A percentile compares a stretch with the other conserved stretches of the same genome.
Evolutionary conservation across 2,113 vertebrate species (phyloP).

Genomic region (Cisticola juncidis): DNA sequence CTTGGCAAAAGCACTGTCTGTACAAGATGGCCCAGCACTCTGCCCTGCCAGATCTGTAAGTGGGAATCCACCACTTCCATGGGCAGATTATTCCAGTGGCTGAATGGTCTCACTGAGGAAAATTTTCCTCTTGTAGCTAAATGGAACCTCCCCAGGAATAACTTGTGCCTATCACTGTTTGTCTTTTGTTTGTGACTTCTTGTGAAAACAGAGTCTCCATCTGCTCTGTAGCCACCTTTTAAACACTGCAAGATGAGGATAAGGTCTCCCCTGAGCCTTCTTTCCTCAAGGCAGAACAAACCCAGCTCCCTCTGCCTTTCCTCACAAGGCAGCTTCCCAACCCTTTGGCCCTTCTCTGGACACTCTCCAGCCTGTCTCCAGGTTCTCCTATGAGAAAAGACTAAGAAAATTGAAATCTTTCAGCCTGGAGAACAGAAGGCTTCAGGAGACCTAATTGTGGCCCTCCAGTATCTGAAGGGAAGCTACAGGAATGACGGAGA

Average conservation of each 20-base stretch:
- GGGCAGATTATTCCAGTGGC: not conserved
- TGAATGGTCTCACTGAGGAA: not conserved
- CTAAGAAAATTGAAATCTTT: not conserved
- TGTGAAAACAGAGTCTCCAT: not conserved
- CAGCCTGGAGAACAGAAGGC: not conserved
- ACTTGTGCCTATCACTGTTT: not conserved
- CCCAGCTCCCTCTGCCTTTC: not conserved
- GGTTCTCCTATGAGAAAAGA: not conserved
- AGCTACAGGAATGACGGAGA: not conserved
- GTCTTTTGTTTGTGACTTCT: not conserved
- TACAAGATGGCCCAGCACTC: not conserved
- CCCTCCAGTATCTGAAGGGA: not conserved
- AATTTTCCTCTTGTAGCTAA: not conserved
- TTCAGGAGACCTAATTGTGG: rapidly evolving
- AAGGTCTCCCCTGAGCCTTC: not conserved
- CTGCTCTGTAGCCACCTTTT: not conserved
- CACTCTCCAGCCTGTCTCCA: not conserved
- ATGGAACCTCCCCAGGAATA: not conserved
- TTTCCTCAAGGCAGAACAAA: not conserved
- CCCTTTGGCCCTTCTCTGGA: not conserved
- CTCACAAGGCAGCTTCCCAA: not conserved
- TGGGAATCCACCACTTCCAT: not conserved
- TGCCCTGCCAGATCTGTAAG: not conserved
- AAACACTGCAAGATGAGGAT: not conserved
- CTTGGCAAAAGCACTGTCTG: not conserved